Evolutionary conservation across 2,888 invertebrate species (phyloP).

Genomic region (Macaria liturata): DNA sequence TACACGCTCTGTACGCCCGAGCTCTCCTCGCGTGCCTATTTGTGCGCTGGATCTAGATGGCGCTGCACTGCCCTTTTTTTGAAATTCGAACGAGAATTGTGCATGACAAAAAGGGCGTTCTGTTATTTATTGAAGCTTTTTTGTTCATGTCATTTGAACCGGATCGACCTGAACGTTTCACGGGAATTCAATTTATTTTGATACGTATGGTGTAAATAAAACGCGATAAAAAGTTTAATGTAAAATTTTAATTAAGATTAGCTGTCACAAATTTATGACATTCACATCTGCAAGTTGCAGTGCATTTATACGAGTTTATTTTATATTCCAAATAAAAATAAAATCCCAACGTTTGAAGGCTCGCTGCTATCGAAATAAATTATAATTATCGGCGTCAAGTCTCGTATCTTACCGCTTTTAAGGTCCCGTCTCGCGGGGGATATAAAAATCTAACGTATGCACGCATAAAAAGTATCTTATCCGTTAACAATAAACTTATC

Average conservation of each 20-base stretch:
- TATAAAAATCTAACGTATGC: conserved; percentile 66
- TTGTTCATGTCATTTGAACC: too few species aligned
- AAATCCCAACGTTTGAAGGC: conserved; percentile 30
- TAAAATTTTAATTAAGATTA: conserved; percentile 7
- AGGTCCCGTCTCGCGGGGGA: conserved; percentile 46
- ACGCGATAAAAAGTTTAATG: too few species aligned
- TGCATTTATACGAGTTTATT: conserved; percentile 16
- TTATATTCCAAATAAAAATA: conserved; percentile 29
- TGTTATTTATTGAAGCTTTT: conserved; percentile 1
- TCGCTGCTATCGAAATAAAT: conserved; percentile 41
- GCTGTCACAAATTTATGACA: conserved; percentile 23
- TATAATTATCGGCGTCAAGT: conserved; percentile 50
- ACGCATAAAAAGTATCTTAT: conserved; percentile 72
- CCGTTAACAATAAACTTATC: conserved; percentile 73
- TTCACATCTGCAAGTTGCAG: conserved; percentile 17
- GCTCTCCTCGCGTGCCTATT: conserved; percentile 57
- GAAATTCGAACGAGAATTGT: conserved; percentile 28
- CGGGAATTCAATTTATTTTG: too few species aligned
- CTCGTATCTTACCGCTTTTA: conserved; percentile 39
- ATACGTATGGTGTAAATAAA: too few species aligned
- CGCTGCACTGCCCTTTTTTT: conserved; percentile 32
- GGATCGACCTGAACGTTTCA: too few species aligned
- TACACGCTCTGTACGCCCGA: conserved; percentile 56
- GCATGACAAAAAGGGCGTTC: conserved; percentile 26
- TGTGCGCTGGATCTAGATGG: conserved; percentile 50